These are phyloP conservation scores for Coluber constrictor DNA, from an alignment of 2,797 vertebrate species.

Conservation along the genomic window DNA sequence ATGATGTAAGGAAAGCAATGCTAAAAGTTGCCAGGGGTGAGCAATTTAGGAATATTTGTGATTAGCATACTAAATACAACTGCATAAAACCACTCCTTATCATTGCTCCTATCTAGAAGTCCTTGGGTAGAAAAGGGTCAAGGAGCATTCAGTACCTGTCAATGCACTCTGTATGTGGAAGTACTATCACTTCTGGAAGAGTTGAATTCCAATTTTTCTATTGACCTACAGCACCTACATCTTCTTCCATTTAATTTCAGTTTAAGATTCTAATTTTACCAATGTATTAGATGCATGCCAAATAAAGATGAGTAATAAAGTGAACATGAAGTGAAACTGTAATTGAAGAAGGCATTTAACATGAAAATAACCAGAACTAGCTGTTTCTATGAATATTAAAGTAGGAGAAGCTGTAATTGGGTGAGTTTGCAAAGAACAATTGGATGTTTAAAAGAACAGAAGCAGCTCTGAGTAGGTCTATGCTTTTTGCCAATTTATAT, in stretches of 20 bases:
- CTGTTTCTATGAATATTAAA: slow-evolving; percentile 6
- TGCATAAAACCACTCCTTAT: neutral
- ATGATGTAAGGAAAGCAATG: neutral
- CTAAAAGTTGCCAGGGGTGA: neutral
- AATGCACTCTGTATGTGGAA: neutral
- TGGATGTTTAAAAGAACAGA: neutral
- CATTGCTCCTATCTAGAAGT: neutral
- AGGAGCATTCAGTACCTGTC: neutral
- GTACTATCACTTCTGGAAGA: neutral
- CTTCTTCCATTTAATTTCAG: neutral
- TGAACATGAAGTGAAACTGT: neutral
- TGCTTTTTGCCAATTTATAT: neutral
- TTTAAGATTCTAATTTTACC: neutral
- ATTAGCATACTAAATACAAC: neutral
- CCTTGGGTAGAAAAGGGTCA: neutral
- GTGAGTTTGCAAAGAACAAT: neutral
- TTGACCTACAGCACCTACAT: neutral
- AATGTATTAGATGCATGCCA: neutral
- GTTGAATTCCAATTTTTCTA: neutral
- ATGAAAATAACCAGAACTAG: slow-evolving; percentile 5
- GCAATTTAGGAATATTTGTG: neutral
- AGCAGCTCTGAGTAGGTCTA: neutral
- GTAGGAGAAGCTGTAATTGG: neutral
- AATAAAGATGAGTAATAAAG: neutral
- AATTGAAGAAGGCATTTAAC: neutral